Evolutionary conservation across 2,797 vertebrate genomes (phyloP).

Genomic region (Enoplosus armatus): DNA sequence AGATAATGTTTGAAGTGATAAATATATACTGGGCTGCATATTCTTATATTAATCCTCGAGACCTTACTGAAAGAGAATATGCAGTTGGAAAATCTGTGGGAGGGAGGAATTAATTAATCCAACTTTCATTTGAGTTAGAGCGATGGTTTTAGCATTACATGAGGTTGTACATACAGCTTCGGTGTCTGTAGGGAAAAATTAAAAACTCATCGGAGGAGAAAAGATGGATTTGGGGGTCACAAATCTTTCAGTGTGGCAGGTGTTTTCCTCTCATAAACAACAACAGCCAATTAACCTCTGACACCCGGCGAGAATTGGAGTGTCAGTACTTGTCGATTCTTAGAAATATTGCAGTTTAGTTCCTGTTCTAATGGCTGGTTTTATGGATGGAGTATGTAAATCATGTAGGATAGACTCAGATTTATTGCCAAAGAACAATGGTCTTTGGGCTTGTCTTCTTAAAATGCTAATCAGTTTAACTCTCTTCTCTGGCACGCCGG

Average conservation of each 20-base stretch:
- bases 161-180: constrained; percentile 20
- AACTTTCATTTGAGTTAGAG: constrained; percentile 43
- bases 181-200: constrained; percentile 41
- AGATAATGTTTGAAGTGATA: constrained; percentile 45
- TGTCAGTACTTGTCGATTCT: constrained; percentile 68
- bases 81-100: constrained; percentile 9
- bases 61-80: constrained; percentile 3
- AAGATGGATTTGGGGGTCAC: constrained; percentile 36
- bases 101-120: constrained; percentile 34
- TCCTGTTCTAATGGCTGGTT: constrained; percentile 60
- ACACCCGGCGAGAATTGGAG: constrained; percentile 61
- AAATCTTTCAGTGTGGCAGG: constrained; percentile 58
- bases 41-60: constrained; percentile 47
- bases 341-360: constrained; percentile 70
- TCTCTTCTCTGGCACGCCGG: neutral
- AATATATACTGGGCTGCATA: constrained; percentile 16
- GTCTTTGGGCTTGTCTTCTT: constrained; percentile 52
- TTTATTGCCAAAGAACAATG: constrained; percentile 48
- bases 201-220: constrained; percentile 42
- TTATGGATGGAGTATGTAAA: constrained; percentile 67
- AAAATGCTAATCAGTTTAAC: constrained; percentile 67
- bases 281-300: constrained; percentile 74
- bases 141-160: constrained; percentile 5
- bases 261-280: constrained; percentile 72
- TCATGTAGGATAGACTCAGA: constrained; percentile 49